Evolutionary conservation across 2,888 invertebrate genomes (phyloP).

Genomic region (Euplexia lucipara): DNA sequence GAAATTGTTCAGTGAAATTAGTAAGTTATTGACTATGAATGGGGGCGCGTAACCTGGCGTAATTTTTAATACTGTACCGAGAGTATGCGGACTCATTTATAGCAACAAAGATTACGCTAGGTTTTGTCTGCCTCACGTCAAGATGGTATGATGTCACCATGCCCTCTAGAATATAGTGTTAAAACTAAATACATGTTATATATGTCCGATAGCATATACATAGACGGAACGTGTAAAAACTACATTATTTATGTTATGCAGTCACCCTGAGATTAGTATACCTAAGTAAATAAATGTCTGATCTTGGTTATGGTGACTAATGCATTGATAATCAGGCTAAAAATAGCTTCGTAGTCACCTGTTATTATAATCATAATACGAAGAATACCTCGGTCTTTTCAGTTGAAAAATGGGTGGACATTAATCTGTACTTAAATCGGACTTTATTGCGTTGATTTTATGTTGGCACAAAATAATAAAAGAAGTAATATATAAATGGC

Average conservation of each 20-base stretch:
- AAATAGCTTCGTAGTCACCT: constrained; percentile 32
- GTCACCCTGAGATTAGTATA: constrained; percentile 24
- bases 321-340: constrained; percentile 9
- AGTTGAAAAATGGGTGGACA: not conserved
- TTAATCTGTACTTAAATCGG: too few relatives aligned
- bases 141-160: constrained; percentile 46
- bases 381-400: too few relatives aligned
- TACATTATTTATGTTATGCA: not conserved
- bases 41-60: constrained; percentile 1
- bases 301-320: constrained; percentile 33
- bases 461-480: too few relatives aligned
- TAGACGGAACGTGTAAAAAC: constrained; percentile 19
- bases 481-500: too few relatives aligned
- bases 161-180: constrained; percentile 39
- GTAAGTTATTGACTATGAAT: constrained; percentile 27
- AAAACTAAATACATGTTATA: constrained; percentile 24
- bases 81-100: not conserved
- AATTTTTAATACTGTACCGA: not conserved
- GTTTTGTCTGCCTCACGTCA: not conserved
- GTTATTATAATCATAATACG: not conserved
- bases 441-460: too few relatives aligned
- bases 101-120: constrained; percentile 10
- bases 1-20: constrained; percentile 22
- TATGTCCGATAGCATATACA: constrained; percentile 24
- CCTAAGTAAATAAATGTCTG: constrained; percentile 20